Evolutionary conservation across 2,113 vertebrate genomes (phyloP).

Genomic region (Phrynocephalus versicolor): DNA sequence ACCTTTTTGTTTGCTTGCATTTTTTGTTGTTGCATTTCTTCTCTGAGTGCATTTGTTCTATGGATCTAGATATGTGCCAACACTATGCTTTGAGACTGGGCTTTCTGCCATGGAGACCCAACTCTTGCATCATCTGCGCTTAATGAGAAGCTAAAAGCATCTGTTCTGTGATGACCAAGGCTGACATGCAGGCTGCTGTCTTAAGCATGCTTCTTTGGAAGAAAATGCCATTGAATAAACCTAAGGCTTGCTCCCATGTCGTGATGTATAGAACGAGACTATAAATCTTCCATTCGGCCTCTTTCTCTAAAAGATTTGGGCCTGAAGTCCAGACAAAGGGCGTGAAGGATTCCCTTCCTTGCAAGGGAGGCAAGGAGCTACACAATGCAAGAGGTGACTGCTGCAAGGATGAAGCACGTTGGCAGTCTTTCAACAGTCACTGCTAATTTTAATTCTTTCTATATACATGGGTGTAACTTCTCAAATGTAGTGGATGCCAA

Average conservation of each 20-base stretch:
- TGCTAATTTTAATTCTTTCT: slow-evolving; percentile 59
- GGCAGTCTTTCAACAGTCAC: slow-evolving; percentile 35
- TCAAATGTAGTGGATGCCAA: slow-evolving; percentile 53
- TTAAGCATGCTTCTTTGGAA: background rate
- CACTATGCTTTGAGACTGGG: background rate
- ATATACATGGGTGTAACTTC: slow-evolving; percentile 63
- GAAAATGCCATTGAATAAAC: background rate
- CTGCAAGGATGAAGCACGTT: slow-evolving; percentile 30
- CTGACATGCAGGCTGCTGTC: background rate
- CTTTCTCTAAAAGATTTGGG: slow-evolving; percentile 45
- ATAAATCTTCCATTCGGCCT: slow-evolving; percentile 4
- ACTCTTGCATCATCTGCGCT: too few relatives aligned
- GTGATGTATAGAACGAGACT: background rate
- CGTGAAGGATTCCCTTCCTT: slow-evolving; percentile 38
- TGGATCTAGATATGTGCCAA: background rate
- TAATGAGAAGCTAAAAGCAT: background rate
- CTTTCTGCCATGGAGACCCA: background rate
- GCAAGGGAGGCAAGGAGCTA: slow-evolving; percentile 25
- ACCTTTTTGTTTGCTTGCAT: background rate
- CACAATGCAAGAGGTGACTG: slow-evolving; percentile 35
- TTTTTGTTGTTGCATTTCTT: background rate
- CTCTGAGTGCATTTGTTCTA: background rate
- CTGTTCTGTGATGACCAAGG: background rate
- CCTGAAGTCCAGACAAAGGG: slow-evolving; percentile 55
- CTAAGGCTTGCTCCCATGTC: background rate